phyloP scores from a whole-genome alignment of 2,888 invertebrate genomes.

The Plutella xylostella region DNA sequence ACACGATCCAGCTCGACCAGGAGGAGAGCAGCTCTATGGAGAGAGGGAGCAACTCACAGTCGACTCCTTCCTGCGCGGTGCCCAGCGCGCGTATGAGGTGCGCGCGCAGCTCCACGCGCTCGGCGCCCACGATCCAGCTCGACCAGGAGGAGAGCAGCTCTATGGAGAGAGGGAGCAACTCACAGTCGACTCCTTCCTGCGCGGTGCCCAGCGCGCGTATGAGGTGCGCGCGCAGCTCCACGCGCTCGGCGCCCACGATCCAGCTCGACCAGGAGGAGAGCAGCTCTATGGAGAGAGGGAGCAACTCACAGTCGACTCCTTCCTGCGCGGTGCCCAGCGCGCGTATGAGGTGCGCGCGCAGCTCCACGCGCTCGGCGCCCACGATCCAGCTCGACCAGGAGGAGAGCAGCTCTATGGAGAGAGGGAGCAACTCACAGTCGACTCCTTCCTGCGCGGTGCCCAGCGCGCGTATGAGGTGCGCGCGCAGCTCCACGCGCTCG shows the following conservation, averaged over 20 bases:
- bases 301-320: slow-evolving; percentile 12
- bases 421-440: slow-evolving; percentile 21
- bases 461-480: slow-evolving; percentile 37
- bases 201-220: slow-evolving; percentile 33
- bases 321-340: slow-evolving; percentile 30
- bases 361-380: slow-evolving; percentile 22
- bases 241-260: slow-evolving; percentile 23
- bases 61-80: slow-evolving; percentile 21
- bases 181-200: slow-evolving; percentile 18
- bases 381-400: slow-evolving; percentile 37
- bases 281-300: slow-evolving; percentile 54
- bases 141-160: too few relatives aligned
- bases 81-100: slow-evolving; percentile 39
- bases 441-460: slow-evolving; percentile 25
- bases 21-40: too few relatives aligned
- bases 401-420: slow-evolving; percentile 56
- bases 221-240: slow-evolving; percentile 35
- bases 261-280: slow-evolving; percentile 44
- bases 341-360: slow-evolving; percentile 39
- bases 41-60: slow-evolving; percentile 1
- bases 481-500: slow-evolving; percentile 31
- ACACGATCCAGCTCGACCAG: too few relatives aligned
- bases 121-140: too few relatives aligned
- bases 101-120: slow-evolving; percentile 31
- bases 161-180: too few relatives aligned